Conservation (phyloP, 92 coral and sea anemone species). For the Epizoanthus ramosus region DNA sequence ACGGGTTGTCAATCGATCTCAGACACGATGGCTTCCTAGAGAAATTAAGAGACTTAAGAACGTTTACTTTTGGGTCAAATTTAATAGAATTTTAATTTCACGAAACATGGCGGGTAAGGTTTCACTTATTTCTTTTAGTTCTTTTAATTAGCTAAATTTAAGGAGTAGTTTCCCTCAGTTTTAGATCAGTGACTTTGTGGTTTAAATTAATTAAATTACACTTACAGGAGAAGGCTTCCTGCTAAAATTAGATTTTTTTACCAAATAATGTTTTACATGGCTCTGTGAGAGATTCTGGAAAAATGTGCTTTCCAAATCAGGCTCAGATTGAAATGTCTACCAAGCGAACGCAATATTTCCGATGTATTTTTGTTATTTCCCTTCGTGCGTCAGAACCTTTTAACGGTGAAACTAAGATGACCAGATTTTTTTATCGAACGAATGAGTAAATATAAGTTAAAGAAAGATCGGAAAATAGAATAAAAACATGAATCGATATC, state of each 20-base stretch:
- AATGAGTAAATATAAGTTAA: conserved; percentile 28
- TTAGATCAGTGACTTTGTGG: conserved; percentile 49
- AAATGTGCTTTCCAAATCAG: conserved; percentile 16
- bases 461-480: conserved; percentile 13
- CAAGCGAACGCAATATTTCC: conserved; percentile 36
- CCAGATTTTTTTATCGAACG: conserved; percentile 24
- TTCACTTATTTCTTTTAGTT: conserved; percentile 52
- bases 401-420: conserved; percentile 23
- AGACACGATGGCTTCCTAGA: conserved; percentile 44
- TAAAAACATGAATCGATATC: neutral
- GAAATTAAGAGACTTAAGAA: conserved; percentile 54
- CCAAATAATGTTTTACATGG: conserved; percentile 25
- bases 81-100: conserved; percentile 90
- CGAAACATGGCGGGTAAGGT: conserved; percentile 48
- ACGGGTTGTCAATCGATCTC: conserved; percentile 32
- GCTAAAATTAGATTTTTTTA: conserved; percentile 16
- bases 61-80: conserved; percentile 68
- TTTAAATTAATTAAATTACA: conserved; percentile 42
- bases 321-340: conserved; percentile 22
- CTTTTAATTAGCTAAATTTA: conserved; percentile 71
- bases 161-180: conserved; percentile 29
- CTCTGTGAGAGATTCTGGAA: conserved; percentile 12
- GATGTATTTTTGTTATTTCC: conserved; percentile 12
- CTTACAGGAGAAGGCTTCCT: conserved; percentile 32
- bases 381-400: conserved; percentile 22